A percentile compares a stretch with the other conserved stretches of the same genome.
These are phyloP conservation scores for Lottia gigantea DNA, from an alignment of 2,888 invertebrate species.

Conservation along the genomic window DNA sequence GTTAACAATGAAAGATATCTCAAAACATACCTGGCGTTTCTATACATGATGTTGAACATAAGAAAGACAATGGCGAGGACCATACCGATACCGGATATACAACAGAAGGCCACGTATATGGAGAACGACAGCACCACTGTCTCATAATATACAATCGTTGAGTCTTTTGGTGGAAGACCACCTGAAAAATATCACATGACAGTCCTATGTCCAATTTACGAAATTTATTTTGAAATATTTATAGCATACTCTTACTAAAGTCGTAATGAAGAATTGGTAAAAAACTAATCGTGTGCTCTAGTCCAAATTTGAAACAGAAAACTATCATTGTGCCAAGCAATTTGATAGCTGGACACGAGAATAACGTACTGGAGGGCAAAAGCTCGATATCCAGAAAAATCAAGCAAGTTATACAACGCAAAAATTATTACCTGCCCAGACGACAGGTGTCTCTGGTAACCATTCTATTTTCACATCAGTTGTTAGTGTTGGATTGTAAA, in stretches of 20 bases:
- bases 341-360: no score
- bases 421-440: conserved; percentile 14
- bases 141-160: not conserved
- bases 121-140: conserved; percentile 5
- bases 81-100: conserved; percentile 9
- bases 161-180: conserved; percentile 9
- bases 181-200: not conserved
- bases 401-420: no score
- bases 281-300: no score
- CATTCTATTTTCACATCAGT: conserved; percentile 15
- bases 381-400: no score
- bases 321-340: no score
- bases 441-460: conserved; percentile 1
- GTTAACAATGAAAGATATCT: no score
- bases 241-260: no score
- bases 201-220: no score
- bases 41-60: conserved; percentile 13
- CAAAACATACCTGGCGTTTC: conserved; percentile 12
- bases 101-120: conserved; percentile 16
- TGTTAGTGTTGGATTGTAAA: conserved; percentile 13
- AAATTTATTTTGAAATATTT: no score
- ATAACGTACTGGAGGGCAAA: no score
- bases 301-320: no score
- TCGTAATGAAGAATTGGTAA: no score
- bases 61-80: conserved; percentile 10